Base-by-base conservation (phyloP, 2,888 invertebrate genomes). In the Rotaria macrura region DNA sequence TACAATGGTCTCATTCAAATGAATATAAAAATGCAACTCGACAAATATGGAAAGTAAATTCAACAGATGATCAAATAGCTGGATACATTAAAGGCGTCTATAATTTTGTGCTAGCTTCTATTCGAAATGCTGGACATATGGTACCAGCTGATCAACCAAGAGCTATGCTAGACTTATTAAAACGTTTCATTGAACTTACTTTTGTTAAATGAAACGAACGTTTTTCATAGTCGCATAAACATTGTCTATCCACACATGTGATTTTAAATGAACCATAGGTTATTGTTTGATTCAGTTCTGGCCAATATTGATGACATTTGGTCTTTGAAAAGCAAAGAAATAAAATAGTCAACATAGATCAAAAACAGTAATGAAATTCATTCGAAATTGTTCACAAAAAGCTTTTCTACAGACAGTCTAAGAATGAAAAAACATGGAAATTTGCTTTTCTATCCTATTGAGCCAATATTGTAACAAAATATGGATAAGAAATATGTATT, bases 1-100 rank as follows among this genome's bases (percentile, higher is more conserved):
- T 95, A 1, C 92, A 94, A 83, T 95, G 95, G 91, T 92, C 92
- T 40, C 93, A 93, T 1, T 91, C 93, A 0, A 92, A 92, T 6
- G 92, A 93, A 4, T 52, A 95, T 95, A 90, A 93, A 93, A 88
- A 92, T 91, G 2, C 94, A 94, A 0, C 87, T 88, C 25, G 88
- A 89, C 74, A n/a, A 87, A 38, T 91, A 93, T 85, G 95, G 95
- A 95, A 91, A 91, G 85, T 87, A 14, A 6, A 79, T 89, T 87
- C 88, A 0, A 83, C 79, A 9, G 90, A 90, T 86, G 88, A 85
- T 49, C 90, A 90, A 74, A 89, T 90, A 47, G 90, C 90, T 40
- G 90, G 90, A 17, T 90, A 89, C 87, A 89, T 90, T 20, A 88
- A 89, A 85, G 87, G 88, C 52, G 89, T 89, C n/a, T 85, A 88